Base-by-base conservation (phyloP, 2,797 vertebrate genomes). In the Brachyalestes nurse region DNA sequence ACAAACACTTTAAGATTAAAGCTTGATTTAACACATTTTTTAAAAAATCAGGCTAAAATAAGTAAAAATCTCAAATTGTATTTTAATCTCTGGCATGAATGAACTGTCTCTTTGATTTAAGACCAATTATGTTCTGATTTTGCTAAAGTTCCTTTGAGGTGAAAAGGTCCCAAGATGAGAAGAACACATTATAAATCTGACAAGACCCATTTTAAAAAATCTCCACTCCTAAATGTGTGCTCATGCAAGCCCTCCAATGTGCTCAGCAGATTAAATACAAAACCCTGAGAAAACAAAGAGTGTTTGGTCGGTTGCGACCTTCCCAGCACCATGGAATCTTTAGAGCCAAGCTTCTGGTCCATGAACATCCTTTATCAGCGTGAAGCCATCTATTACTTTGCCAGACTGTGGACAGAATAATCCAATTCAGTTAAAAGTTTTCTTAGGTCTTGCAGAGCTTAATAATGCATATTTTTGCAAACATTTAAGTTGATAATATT, bases 331-430 rank as follows among this genome's bases (percentile, higher is more conserved):
- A 9, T 45, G 61, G 61, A n/a, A 73, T 88, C 78, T 79, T 94
- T 88, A 96, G 72, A 87, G 83, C 92, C 95, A 96, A 76, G 91
- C 88, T 73, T 87, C 87, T 19, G 87, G 89, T 66, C 93, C 91
- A 0, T 93, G 92, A 60, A 90, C 88, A 2, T 96, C 93, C 85
- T 96, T 96, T 84, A 97, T 93, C 86, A 97, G 81, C 94, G 94
- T 96, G 61, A 96, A 83, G 78, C 93, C 94, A 76, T 97, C 96
- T 75, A 97, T 95, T 45, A 96, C 95, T 86, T 95, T 93, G 23
- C 96, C 96, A 19, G 94, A 85, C 96, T 97, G 90, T 9, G 57
- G 45, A 81, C 42, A 74, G 45, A 78, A 67, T 25, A 51, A 66
- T 23, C 6, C 16, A 17, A 77, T 81, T 60, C 25, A 34, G 14